Conservation (phyloP, 2,797 vertebrate species). For the Loriculus beryllinus region DNA sequence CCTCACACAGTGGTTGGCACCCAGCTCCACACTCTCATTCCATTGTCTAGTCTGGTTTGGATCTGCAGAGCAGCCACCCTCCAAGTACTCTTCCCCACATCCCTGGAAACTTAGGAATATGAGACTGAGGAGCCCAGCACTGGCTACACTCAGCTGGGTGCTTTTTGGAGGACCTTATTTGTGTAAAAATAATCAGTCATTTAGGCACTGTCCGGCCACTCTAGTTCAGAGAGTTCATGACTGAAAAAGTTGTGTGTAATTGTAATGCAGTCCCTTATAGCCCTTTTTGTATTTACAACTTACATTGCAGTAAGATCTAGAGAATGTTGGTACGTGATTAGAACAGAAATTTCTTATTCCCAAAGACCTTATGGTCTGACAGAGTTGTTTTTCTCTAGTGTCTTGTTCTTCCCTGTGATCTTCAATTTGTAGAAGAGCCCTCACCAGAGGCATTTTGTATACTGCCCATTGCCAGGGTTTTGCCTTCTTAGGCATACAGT, state of each 20-base stretch:
- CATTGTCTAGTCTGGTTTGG: not conserved
- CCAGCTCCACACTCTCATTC: not conserved
- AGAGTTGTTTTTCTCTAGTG: not conserved
- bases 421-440: not conserved
- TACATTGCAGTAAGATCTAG: not conserved
- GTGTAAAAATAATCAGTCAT: not conserved
- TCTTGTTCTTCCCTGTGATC: not conserved
- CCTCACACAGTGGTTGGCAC: slow-evolving; percentile 3
- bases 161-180: not conserved
- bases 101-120: not conserved
- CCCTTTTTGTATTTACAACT: not conserved
- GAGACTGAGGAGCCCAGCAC: not conserved
- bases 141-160: not conserved
- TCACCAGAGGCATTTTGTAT: not conserved
- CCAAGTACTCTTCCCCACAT: not conserved
- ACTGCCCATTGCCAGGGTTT: not conserved
- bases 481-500: not conserved
- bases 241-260: not conserved
- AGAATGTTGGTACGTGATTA: not conserved
- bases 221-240: not conserved
- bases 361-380: not conserved
- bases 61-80: not conserved
- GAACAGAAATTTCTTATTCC: not conserved
- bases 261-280: not conserved
- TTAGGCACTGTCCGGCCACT: not conserved